Percentiles rank a stretch among this genome's conserved stretches.
phyloP scores from a whole-genome alignment of 2,888 invertebrate species.

The Steinernema hermaphroditum region DNA sequence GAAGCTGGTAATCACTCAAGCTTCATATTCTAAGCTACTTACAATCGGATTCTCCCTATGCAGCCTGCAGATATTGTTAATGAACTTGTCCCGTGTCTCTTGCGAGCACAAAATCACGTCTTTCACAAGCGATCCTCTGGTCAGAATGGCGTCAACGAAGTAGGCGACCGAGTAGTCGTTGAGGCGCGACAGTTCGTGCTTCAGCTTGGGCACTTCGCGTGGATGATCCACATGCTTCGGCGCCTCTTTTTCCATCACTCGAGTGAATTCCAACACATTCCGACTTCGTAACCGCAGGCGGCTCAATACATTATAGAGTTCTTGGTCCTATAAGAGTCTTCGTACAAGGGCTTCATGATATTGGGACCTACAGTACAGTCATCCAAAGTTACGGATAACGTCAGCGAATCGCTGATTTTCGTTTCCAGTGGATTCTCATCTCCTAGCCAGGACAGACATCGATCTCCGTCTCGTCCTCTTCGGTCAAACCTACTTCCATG shows the following conservation, averaged over 20 bases:
- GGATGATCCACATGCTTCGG: background rate
- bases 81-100: constrained; percentile 35
- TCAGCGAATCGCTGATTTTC: background rate
- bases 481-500: background rate
- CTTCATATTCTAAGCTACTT: no score
- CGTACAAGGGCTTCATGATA: background rate
- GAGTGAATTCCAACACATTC: background rate
- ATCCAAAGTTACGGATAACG: background rate
- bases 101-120: constrained; percentile 40
- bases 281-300: background rate
- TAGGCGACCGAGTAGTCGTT: constrained; percentile 39
- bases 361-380: background rate
- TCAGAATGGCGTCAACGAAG: constrained; percentile 41
- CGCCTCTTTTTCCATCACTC: background rate
- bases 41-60: constrained; percentile 37
- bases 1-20: no score
- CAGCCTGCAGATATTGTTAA: constrained; percentile 30
- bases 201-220: background rate
- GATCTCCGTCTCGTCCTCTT: background rate
- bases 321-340: background rate
- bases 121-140: constrained; percentile 41
- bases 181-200: background rate
- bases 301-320: background rate
- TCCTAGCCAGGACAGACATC: background rate
- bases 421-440: background rate